Conservation (phyloP, 2,113 vertebrate genomes). For the Aegypius monachus region DNA sequence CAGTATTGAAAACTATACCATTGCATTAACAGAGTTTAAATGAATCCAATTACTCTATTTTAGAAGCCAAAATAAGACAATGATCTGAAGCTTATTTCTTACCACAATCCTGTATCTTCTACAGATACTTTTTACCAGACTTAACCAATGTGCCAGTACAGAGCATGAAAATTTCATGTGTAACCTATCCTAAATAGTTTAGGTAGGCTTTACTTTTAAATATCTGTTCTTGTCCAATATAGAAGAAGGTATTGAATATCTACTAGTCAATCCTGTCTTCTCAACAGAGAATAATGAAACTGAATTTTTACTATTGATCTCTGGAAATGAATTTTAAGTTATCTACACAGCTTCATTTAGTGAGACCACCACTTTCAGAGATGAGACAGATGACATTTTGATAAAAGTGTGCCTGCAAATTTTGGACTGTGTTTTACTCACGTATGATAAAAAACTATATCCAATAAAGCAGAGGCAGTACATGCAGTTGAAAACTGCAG, state of each 20-base stretch:
- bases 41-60: not conserved
- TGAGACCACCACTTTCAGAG: not conserved
- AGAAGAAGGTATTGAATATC: not conserved
- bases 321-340: not conserved
- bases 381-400: not conserved
- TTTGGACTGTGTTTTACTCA: not conserved
- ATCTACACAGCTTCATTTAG: not conserved
- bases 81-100: not conserved
- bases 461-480: not conserved
- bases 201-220: not conserved
- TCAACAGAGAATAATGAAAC: not conserved
- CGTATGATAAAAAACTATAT: not conserved
- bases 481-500: not conserved
- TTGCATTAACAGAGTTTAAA: not conserved
- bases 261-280: not conserved
- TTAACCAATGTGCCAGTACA: not conserved
- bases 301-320: not conserved
- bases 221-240: not conserved
- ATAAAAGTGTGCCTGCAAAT: not conserved
- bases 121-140: not conserved
- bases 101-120: not conserved
- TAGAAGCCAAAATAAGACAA: not conserved
- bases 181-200: not conserved
- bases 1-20: not conserved
- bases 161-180: not conserved